Evolutionary conservation across 2,113 vertebrate species (phyloP).

Genomic region (Pollimyrus isidori): DNA sequence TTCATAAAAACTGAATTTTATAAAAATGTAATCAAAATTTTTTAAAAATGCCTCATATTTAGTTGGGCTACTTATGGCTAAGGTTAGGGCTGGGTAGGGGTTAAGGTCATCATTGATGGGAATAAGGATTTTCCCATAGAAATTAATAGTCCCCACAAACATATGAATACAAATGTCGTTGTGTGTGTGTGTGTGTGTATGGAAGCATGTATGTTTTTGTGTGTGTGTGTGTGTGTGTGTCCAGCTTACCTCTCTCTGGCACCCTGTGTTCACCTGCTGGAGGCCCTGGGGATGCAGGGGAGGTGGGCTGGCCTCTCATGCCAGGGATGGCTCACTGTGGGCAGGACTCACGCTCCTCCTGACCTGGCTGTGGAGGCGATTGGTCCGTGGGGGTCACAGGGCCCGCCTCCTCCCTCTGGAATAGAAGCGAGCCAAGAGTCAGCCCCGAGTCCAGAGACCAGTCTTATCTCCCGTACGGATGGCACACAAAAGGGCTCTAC

Average conservation of each 20-base stretch:
- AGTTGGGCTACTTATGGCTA: too few relatives aligned
- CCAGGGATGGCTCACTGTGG: slow-evolving; percentile 30
- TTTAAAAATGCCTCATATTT: too few relatives aligned
- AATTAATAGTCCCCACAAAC: not conserved
- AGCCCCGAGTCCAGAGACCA: not conserved
- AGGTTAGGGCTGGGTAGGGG: not conserved
- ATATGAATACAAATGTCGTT: not conserved
- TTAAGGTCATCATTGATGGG: not conserved
- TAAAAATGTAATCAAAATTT: not conserved
- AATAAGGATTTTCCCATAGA: not conserved
- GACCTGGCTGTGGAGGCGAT: slow-evolving; percentile 23
- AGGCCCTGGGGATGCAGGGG: slow-evolving; percentile 34
- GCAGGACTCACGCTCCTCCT: slow-evolving; percentile 27
- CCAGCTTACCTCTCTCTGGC: slow-evolving; percentile 44
- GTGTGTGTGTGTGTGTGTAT: not conserved
- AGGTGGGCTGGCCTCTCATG: slow-evolving; percentile 33
- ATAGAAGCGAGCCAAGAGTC: slow-evolving; percentile 17
- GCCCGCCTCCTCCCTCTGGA: slow-evolving; percentile 24
- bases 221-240: not conserved
- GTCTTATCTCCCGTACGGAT: not conserved
- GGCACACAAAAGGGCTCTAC: not conserved
- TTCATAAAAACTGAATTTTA: not conserved
- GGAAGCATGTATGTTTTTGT: not conserved
- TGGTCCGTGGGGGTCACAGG: not conserved
- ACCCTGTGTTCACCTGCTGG: slow-evolving; percentile 40